phyloP scores from a whole-genome alignment of 2,113 vertebrate species.

The Carlito syrichta region DNA sequence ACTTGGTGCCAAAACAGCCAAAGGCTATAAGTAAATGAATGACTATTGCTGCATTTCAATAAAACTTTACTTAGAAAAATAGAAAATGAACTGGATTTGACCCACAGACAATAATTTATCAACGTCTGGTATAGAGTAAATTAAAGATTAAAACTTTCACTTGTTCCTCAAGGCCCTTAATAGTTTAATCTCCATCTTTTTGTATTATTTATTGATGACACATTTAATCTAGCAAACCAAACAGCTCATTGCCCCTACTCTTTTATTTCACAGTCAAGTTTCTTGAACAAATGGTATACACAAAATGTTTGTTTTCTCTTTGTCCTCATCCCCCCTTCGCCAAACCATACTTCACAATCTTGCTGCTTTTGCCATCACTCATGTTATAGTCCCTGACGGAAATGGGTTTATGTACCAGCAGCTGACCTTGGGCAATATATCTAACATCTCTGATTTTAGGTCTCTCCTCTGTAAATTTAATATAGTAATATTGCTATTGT shows the following conservation, averaged over 20 bases:
- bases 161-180: background rate
- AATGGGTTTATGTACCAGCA: background rate
- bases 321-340: background rate
- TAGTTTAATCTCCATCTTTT: background rate
- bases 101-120: background rate
- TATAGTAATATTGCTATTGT: background rate
- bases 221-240: background rate
- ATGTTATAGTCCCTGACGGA: background rate
- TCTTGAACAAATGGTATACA: background rate
- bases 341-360: background rate
- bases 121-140: background rate
- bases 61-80: background rate
- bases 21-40: background rate
- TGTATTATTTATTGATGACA: background rate
- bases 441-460: background rate
- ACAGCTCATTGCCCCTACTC: background rate
- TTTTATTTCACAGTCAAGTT: background rate
- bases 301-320: background rate
- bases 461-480: background rate
- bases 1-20: background rate
- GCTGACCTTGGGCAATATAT: background rate
- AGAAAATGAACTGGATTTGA: background rate
- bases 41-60: background rate
- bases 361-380: background rate
- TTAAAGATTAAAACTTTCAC: background rate